phyloP scores from a whole-genome alignment of 2,888 invertebrate species.

The Scelioninae gen. 1 region DNA sequence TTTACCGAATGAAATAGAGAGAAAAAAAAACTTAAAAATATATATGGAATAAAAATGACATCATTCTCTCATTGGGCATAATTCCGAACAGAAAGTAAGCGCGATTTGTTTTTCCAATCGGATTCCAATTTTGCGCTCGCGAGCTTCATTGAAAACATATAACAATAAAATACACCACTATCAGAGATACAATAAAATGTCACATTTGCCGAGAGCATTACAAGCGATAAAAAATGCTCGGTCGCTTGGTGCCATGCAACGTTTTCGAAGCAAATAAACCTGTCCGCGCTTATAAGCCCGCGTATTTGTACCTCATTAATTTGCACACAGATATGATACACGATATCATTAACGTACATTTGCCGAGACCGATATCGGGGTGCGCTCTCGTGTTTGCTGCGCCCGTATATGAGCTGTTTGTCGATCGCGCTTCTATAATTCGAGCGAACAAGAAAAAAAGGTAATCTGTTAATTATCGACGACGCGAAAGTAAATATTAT shows the following conservation, averaged over 20 bases:
- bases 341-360: conserved; percentile 62
- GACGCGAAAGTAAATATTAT: conserved; percentile 51
- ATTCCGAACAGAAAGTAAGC: conserved; percentile 36
- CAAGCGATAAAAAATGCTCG: conserved; percentile 45
- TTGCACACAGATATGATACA: conserved; percentile 60
- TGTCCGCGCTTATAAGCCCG: conserved; percentile 57
- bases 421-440: conserved; percentile 56
- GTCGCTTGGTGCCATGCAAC: conserved; percentile 11
- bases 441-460: conserved; percentile 50
- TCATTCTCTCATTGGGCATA: conserved; percentile 26
- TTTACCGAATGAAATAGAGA: neutral
- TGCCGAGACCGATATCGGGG: conserved; percentile 57
- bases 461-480: conserved; percentile 63
- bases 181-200: conserved; percentile 59
- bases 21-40: neutral
- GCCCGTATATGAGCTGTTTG: conserved; percentile 62
- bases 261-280: conserved; percentile 58
- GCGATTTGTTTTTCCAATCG: conserved; percentile 53
- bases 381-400: conserved; percentile 47
- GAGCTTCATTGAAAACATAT: conserved; percentile 54
- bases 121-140: conserved; percentile 47
- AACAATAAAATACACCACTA: conserved; percentile 54
- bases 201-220: conserved; percentile 43
- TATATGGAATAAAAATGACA: conserved; percentile 19
- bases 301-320: conserved; percentile 68